These are phyloP conservation scores for Ceratina calcarata DNA, from an alignment of 1,140 invertebrate species.

Conservation along the genomic window DNA sequence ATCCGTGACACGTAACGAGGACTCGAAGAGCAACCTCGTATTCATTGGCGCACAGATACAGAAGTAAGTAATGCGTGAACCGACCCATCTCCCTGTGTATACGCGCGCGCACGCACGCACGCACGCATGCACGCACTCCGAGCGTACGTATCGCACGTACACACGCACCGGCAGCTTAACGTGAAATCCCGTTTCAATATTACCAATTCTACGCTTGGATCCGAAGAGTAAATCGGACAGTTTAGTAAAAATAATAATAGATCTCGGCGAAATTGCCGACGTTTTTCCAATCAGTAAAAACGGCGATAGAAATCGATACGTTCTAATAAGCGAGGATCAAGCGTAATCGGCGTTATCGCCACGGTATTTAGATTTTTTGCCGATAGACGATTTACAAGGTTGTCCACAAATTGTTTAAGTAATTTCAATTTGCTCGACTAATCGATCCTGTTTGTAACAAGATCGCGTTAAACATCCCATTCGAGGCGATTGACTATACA, in stretches of 20 bases:
- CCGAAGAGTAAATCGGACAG: slow-evolving; percentile 22
- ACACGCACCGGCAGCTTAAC: slow-evolving; percentile 44
- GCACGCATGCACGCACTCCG: neutral
- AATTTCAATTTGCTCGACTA: slow-evolving; percentile 42
- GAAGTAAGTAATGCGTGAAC: slow-evolving; percentile 38
- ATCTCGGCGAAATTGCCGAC: too few relatives aligned
- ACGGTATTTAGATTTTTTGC: neutral
- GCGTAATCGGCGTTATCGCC: neutral
- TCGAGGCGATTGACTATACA: slow-evolving; percentile 35
- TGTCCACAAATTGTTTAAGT: slow-evolving; percentile 19
- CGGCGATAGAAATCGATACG: neutral
- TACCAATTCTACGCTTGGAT: slow-evolving; percentile 56
- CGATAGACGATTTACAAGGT: slow-evolving; percentile 2
- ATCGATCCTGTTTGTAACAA: slow-evolving; percentile 48
- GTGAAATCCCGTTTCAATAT: slow-evolving; percentile 63
- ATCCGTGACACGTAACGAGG: slow-evolving; percentile 67
- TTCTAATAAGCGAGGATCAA: neutral
- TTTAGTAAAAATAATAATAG: neutral
- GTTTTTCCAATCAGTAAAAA: too few relatives aligned
- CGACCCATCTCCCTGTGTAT: slow-evolving; percentile 14
- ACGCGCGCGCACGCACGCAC: neutral
- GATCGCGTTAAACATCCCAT: slow-evolving; percentile 50
- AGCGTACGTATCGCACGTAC: neutral
- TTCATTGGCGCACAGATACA: slow-evolving; percentile 44
- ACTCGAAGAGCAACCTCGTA: slow-evolving; percentile 59